Evolutionary conservation across 2,113 vertebrate species (phyloP), one percentile per base, ranked within the genome.

Genomic region (Tetrao urogallus): DNA sequence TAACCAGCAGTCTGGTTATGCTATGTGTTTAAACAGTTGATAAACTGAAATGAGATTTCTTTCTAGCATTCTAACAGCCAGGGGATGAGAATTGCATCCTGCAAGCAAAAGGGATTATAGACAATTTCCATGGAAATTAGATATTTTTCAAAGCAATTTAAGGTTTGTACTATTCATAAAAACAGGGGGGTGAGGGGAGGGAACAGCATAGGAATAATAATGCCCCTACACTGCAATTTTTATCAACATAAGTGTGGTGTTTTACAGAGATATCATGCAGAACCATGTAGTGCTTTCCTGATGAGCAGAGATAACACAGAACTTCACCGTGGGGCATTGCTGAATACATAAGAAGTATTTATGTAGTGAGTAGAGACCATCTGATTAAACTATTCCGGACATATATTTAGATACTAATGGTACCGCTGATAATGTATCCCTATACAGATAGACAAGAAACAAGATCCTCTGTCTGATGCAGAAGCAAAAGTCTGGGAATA

Each of bases 41-140:
- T 52, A 80, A 84, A 95, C 56, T 69, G 54, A 90, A 94, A 94
- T 92, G 69, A 82, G 69, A 78, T 69, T 95, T 90, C 36, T 64
- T 89, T 13, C 75, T 73, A 77, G 66, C 65, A 11, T 74, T 89
- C 72, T 86, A 79, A 94, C 78, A 88, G 54, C 78, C 90, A 88
- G 63, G 82, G 3, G 5, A 50, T 83, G 64, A 65, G 64, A 88
- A 86, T 5, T 86, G 28, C 48, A 89, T 83, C 34, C 54, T 82
- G 66, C 64, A 50, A 93, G 61, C 56, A 86, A 90, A 66, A 25
- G 80, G 47, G 54, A 71, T 57, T 58, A 66, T 25, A 86, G 42
- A 34, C 48, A 83, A 92, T 92, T 67, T 94, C 10, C 58, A 92
- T 71, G 30, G 56, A 85, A 92, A 86, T 92, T 40, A 84, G 72